Base-by-base conservation (phyloP, 1,140 invertebrate genomes). In the Uloborus diversus region DNA sequence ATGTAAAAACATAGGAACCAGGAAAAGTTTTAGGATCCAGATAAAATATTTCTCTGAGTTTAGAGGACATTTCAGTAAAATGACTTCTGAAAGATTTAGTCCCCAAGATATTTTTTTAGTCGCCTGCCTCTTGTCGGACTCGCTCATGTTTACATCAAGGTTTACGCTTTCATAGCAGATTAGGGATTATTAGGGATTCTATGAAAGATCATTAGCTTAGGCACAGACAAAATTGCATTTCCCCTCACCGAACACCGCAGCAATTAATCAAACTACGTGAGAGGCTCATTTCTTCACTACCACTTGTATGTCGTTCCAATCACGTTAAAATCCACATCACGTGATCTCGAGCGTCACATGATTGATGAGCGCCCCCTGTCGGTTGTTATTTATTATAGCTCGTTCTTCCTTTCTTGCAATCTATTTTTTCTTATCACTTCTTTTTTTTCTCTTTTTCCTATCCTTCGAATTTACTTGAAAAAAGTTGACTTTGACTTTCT, bases 401-500 rank as follows among this genome's bases (percentile, higher is more conserved):
- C 56, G 7, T 2, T 30, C 32, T 59, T 14, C 11, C 32, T 4
- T 5, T 23, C 32, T 59, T 59, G 28, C n/a, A 30, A 28, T 4
- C 11, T n/a, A n/a, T n/a, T n/a, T n/a, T n/a, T n/a, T n/a, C n/a
- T n/a, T 75, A 64, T 75, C 71, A 64, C 53, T 35, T 42, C 9
- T 42, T 28, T 25, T 2, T 30, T 59, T 59, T 14, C 11, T 59
- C 2, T 5, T 23, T 59, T 59, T 59, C 32, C n/a, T 59, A 28
- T 4, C 11, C 56, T 30, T 28, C 28, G 9, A 35, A 13, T 20
- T 56, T 23, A n/a, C 53, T 59, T 42, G 9, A 9, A 3, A 28
- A 71, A 69, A 32, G 9, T 42, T 23, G 35, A 56, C 59, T 71
- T 71, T 71, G 69, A 57, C 57, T 61, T 71, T 59, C 69, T 59